These are phyloP conservation scores for Enhydra lutris DNA, from an alignment of 2,113 vertebrate genomes.

Conservation along the genomic window DNA sequence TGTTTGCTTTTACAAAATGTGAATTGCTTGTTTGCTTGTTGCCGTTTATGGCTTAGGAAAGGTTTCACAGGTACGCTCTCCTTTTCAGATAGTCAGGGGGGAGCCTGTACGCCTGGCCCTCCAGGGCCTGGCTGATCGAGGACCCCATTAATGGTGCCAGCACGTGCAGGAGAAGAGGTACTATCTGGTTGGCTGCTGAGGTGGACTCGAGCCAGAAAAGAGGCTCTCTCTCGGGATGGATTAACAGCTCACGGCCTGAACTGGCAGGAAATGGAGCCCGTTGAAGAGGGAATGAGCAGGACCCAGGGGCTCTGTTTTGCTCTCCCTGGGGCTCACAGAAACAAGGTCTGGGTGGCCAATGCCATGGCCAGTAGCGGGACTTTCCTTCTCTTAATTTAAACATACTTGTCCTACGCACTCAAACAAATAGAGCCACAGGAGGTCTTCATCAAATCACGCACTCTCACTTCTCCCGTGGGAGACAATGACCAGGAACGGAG, in stretches of 20 bases:
- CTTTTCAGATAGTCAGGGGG: background rate
- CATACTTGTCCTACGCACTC: background rate
- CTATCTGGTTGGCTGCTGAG: background rate
- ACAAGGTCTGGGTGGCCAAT: background rate
- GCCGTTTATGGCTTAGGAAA: background rate
- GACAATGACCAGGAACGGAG: background rate
- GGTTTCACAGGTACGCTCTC: background rate
- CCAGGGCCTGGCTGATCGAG: accelerated
- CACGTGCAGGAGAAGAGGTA: accelerated
- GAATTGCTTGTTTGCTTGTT: background rate
- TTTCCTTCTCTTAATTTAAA: background rate
- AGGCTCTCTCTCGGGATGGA: background rate
- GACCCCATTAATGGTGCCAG: background rate
- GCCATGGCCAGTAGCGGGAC: too few relatives aligned
- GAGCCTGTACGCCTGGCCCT: background rate
- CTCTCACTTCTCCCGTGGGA: background rate
- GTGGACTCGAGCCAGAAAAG: background rate
- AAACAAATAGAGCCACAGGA: background rate
- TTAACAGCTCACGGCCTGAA: background rate
- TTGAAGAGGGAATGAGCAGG: background rate
- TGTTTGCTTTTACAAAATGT: background rate
- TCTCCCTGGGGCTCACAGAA: background rate
- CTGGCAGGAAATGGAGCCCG: background rate
- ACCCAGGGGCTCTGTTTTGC: background rate
- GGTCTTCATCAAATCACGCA: background rate